Percentiles rank a stretch among this genome's conserved stretches.
phyloP scores from a whole-genome alignment of 2,113 vertebrate species.

The Rhabdomys dilectus region DNA sequence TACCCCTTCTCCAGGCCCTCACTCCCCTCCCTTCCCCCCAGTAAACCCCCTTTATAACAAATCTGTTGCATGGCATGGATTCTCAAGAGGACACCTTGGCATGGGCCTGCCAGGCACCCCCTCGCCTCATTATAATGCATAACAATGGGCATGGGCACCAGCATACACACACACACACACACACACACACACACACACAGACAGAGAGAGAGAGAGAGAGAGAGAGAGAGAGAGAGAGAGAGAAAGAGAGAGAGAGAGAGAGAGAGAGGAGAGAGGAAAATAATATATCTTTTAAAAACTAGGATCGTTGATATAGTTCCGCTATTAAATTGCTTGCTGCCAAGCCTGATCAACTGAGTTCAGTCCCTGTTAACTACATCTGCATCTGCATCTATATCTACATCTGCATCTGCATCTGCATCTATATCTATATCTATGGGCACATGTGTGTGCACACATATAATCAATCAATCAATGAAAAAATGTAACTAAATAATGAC shows the following conservation, averaged over 20 bases:
- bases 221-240: too few species aligned
- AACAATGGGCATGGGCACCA: background rate
- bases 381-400: background rate
- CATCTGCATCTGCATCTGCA: background rate
- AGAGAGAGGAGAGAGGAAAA: background rate
- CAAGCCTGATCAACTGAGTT: background rate
- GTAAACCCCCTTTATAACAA: too few species aligned
- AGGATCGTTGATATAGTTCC: background rate
- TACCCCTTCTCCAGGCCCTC: too few species aligned
- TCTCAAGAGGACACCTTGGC: too few species aligned
- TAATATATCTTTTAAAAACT: background rate
- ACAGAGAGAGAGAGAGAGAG: too few species aligned
- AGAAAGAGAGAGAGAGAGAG: too few species aligned
- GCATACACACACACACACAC: background rate
- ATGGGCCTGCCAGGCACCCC: too few species aligned
- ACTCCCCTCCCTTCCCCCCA: too few species aligned
- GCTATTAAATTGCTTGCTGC: background rate
- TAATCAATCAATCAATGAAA: background rate
- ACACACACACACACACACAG: background rate
- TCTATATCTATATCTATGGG: background rate
- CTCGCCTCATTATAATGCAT: too few species aligned
- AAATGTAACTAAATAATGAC: background rate
- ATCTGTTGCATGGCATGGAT: too few species aligned
- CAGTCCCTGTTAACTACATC: background rate
- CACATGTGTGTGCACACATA: background rate